Conservation (phyloP, 2,888 invertebrate genomes). For the Muschampia plurimacula region DNA sequence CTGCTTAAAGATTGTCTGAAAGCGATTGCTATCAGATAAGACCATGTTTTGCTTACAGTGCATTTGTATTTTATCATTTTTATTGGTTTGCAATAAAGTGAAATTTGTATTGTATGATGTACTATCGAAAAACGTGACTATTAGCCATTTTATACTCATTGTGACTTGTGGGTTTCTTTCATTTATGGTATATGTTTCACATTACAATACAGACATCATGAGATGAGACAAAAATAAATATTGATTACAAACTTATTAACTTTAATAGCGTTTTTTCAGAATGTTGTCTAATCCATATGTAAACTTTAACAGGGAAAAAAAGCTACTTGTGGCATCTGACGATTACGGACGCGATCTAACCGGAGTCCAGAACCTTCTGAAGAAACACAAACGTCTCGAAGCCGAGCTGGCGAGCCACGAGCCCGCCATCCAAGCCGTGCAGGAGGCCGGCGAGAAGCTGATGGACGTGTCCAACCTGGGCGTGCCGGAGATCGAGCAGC, state of each 20-base stretch:
- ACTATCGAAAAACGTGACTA: too few relatives aligned
- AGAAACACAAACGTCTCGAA: conserved; percentile 99
- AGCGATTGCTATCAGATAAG: too few relatives aligned
- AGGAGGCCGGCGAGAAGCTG: conserved; percentile 94
- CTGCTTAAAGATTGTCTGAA: too few relatives aligned
- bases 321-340: conserved; percentile 97
- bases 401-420: conserved; percentile 99
- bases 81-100: too few relatives aligned
- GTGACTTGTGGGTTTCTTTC: too few relatives aligned
- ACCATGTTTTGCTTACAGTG: too few relatives aligned
- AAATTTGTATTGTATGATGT: too few relatives aligned
- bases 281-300: neutral
- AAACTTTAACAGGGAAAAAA: conserved; percentile 91
- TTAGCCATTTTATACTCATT: too few relatives aligned
- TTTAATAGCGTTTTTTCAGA: neutral
- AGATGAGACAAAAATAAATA: too few relatives aligned
- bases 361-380: conserved; percentile 98
- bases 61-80: too few relatives aligned
- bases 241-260: neutral
- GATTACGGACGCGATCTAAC: conserved; percentile 99
- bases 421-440: conserved; percentile 94
- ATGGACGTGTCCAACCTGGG: conserved; percentile 97
- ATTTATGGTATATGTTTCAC: too few relatives aligned
- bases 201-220: too few relatives aligned
- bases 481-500: conserved; percentile 96